Percentiles rank a stretch among this genome's conserved stretches.
phyloP scores from a whole-genome alignment of 2,797 vertebrate species.

The Chrysocyon brachyurus region DNA sequence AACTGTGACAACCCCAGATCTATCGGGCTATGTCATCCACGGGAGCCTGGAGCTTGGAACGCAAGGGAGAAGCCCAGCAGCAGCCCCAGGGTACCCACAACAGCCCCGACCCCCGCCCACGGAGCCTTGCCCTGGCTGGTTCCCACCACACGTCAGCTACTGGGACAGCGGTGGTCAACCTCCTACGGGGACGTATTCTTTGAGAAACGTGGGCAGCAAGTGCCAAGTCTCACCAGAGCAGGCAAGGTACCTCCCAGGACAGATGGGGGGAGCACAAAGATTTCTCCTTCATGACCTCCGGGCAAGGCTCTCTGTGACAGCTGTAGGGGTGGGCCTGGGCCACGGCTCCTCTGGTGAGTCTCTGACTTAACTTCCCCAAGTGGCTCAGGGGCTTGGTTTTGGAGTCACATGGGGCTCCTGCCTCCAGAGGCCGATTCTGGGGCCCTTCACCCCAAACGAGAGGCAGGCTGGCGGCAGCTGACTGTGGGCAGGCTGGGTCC shows the following conservation, averaged over 20 bases:
- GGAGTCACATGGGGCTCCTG: neutral
- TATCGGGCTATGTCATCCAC: neutral
- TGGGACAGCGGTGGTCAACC: accelerated
- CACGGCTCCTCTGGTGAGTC: neutral
- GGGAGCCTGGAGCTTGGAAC: accelerated
- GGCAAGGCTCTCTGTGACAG: neutral
- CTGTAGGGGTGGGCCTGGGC: neutral
- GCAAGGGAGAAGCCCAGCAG: neutral
- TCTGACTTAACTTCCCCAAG: neutral
- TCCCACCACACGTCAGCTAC: accelerated
- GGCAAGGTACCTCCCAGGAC: neutral
- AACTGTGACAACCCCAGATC: neutral
- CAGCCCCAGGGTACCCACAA: neutral
- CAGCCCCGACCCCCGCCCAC: accelerated
- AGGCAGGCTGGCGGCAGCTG: neutral
- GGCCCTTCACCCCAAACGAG: accelerated
- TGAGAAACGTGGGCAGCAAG: neutral
- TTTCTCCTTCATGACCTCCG: neutral
- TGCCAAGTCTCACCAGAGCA: neutral
- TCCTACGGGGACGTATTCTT: neutral
- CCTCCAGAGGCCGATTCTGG: neutral
- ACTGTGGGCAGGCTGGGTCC: neutral
- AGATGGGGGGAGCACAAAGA: neutral
- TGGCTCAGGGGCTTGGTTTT: neutral
- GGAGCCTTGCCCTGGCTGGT: neutral